Evolutionary conservation across 2,888 invertebrate species (phyloP).

Genomic region (Loripinus fragilis): DNA sequence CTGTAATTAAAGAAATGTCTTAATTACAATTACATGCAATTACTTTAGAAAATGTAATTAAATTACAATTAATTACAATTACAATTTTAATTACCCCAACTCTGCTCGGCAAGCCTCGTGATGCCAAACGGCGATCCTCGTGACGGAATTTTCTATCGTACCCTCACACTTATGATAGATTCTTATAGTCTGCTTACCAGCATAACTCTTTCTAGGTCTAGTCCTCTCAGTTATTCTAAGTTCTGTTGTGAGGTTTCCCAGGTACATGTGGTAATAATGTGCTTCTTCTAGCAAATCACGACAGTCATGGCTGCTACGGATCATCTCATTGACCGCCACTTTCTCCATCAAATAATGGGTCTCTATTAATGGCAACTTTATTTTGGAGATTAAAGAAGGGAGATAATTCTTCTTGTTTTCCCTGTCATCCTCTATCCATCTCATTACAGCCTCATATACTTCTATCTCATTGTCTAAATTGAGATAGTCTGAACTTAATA

Average conservation of each 20-base stretch:
- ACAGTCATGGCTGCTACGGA: slow-evolving; percentile 80
- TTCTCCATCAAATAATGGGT: slow-evolving; percentile 81
- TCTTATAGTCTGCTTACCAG: no score
- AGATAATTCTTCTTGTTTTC: slow-evolving; percentile 76
- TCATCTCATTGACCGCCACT: slow-evolving; percentile 79
- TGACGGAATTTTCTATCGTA: no score
- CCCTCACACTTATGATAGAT: no score
- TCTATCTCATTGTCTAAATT: slow-evolving; percentile 78
- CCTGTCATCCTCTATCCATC: slow-evolving; percentile 82
- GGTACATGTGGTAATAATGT: slow-evolving; percentile 82
- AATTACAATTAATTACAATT: no score
- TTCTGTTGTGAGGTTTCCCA: slow-evolving; percentile 78
- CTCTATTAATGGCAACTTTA: slow-evolving; percentile 83
- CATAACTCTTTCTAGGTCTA: slow-evolving; percentile 83
- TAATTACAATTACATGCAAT: no score
- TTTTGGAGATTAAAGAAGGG: slow-evolving; percentile 77
- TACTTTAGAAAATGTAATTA: no score
- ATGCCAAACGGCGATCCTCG: no score
- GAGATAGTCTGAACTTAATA: slow-evolving; percentile 78
- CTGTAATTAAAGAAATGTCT: no score
- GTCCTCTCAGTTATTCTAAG: slow-evolving; percentile 76
- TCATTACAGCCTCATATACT: slow-evolving; percentile 83
- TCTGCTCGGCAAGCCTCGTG: no score
- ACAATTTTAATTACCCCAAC: no score
- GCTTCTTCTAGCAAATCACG: slow-evolving; percentile 84